Evolutionary conservation across 2,797 vertebrate species (phyloP), one percentile per base, ranked within the genome.

Genomic region (Vespertilio murinus): DNA sequence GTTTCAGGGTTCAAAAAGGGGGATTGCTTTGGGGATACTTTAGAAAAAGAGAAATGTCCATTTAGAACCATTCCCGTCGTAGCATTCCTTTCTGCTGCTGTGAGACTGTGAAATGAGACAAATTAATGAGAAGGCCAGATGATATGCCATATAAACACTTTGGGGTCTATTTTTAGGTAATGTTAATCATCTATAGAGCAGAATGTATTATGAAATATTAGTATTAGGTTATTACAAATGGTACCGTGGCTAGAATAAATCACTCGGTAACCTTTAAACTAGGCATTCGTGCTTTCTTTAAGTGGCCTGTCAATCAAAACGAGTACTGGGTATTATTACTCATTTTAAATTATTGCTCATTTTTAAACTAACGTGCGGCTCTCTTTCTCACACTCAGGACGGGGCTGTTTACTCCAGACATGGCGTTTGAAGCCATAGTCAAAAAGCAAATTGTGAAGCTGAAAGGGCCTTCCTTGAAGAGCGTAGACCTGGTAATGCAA

Each of bases 351-450:
- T n/a, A n/a, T n/a, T n/a, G n/a, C n/a, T n/a, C n/a, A n/a, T n/a
- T n/a, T n/a, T n/a, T n/a, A n/a, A n/a, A n/a, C n/a, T 97, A 77
- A 97, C 10, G 0, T 80, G 5, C 67, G 88, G 7, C 84, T 87
- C 94, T 97, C 69, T 96, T 85, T 95, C 49, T 96, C 90, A 13
- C 4, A 0, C 95, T 95, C 97, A 98, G 98, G 97, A 98, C 98
- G 83, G 98, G 98, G 85, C 95, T 99, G 95, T 99, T 99, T 97
- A 99, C 99, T 61, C 99, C 99, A 71, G 99, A 99, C 97, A 98
- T 99, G 98, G 99, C 99, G 0, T 99, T 99, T 97, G 99, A 99
- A 98, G 98, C 99, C 59, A 99, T 99, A 90, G 99, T 99, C 92
- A 99, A 99, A 97, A 99, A 99, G 93, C 99, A 99, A 95, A 99